Conservation (phyloP, 2,888 invertebrate genomes). For the Macrosiphum euphorbiae region DNA sequence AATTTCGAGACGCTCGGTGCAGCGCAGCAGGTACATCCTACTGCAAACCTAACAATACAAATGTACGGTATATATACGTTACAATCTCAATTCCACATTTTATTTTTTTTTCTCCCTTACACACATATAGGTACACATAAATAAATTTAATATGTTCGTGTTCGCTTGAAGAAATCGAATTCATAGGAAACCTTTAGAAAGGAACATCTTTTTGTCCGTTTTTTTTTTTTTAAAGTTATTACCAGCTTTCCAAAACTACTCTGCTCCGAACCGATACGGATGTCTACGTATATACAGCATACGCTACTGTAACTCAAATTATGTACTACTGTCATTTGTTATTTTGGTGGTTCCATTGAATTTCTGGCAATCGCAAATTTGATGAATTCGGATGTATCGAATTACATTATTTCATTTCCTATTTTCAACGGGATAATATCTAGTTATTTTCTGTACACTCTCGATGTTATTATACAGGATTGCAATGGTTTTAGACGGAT, state of each 20-base stretch:
- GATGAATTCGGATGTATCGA: neutral
- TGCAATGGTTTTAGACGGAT: neutral
- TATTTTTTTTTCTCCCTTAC: neutral
- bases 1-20: neutral
- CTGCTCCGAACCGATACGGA: neutral
- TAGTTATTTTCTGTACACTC: neutral
- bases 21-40: neutral
- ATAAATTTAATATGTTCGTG: conserved; percentile 36
- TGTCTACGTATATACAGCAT: neutral
- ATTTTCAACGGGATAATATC: neutral
- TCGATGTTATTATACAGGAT: neutral
- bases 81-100: conserved; percentile 17
- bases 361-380: neutral
- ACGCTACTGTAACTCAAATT: neutral
- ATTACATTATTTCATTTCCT: neutral
- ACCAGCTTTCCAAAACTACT: conserved; percentile 22
- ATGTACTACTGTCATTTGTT: conserved; percentile 24
- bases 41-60: conserved; percentile 40
- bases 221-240: conserved; percentile 20
- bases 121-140: conserved; percentile 10
- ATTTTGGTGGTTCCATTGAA: neutral
- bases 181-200: conserved; percentile 14
- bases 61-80: neutral
- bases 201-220: conserved; percentile 31
- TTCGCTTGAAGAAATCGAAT: conserved; percentile 46